These are phyloP conservation scores for Bucco capensis DNA, from an alignment of 2,113 vertebrate species.

Conservation along the genomic window DNA sequence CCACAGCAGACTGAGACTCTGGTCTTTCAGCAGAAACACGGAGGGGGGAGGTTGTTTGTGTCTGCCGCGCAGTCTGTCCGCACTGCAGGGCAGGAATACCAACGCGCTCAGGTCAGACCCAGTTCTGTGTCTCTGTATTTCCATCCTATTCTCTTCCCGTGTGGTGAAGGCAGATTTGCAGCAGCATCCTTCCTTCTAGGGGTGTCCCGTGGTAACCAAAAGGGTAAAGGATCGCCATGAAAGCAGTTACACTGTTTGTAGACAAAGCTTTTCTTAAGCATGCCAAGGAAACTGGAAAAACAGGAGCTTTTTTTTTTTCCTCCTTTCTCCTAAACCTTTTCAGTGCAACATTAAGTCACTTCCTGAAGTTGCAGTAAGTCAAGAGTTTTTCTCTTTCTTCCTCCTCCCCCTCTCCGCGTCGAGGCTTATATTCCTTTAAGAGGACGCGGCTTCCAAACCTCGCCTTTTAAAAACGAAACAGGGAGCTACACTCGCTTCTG, in stretches of 20 bases:
- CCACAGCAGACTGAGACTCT: background rate
- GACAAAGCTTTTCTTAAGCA: background rate
- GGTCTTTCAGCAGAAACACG: background rate
- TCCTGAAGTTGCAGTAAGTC: conserved; percentile 3
- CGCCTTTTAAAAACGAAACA: background rate
- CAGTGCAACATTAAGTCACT: conserved; percentile 25
- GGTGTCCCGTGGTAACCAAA: background rate
- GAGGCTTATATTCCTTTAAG: background rate
- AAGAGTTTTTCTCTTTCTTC: too few relatives aligned
- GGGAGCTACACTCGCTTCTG: background rate
- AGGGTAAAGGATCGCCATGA: background rate
- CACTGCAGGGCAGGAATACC: background rate
- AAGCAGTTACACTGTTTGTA: background rate
- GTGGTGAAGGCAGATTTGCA: background rate
- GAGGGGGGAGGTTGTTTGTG: background rate
- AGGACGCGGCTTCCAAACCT: background rate
- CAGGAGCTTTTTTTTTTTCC: background rate
- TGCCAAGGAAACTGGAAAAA: conserved; percentile 35
- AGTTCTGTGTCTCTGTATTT: background rate
- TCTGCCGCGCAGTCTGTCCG: background rate
- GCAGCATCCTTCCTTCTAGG: background rate
- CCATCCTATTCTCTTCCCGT: background rate
- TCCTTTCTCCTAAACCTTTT: background rate
- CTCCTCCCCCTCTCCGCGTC: too few relatives aligned
- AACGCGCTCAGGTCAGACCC: too few relatives aligned